Evolutionary conservation across 2,888 invertebrate genomes (phyloP).

Genomic region (Hypolimnas misippus): DNA sequence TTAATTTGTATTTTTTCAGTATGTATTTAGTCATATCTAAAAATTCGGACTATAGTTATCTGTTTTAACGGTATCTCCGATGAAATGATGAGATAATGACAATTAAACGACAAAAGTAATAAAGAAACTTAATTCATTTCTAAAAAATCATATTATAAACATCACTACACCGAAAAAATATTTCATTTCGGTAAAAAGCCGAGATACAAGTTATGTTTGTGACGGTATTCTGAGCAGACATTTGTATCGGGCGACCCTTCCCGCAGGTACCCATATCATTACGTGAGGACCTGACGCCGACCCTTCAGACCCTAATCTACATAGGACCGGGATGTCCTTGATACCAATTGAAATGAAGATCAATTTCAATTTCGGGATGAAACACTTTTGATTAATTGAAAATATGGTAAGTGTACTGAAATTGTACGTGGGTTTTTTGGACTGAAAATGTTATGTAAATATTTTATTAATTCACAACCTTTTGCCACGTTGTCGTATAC

Average conservation of each 20-base stretch:
- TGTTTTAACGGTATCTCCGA: no score
- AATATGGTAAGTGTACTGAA: constrained; percentile 3
- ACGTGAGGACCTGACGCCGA: constrained; percentile 25
- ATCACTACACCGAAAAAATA: neutral
- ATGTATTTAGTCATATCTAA: no score
- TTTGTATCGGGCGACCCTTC: constrained; percentile 27
- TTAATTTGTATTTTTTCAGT: no score
- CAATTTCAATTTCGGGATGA: constrained; percentile 25
- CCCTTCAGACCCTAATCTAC: constrained; percentile 38
- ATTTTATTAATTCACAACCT: no score
- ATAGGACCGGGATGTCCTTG: constrained; percentile 26
- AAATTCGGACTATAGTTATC: no score
- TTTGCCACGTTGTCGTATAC: neutral
- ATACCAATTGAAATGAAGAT: constrained; percentile 32
- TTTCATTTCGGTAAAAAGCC: constrained; percentile 1
- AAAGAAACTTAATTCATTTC: no score
- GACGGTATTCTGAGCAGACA: constrained; percentile 33
- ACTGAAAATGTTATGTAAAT: neutral
- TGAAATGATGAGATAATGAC: no score
- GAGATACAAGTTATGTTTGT: constrained; percentile 31
- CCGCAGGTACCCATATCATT: constrained; percentile 37
- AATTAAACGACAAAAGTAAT: no score
- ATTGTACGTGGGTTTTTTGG: neutral
- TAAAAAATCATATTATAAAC: no score
- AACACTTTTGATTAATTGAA: constrained; percentile 34